Evolutionary conservation across 1,140 invertebrate species (phyloP).

Genomic region (Drosophila tristis): DNA sequence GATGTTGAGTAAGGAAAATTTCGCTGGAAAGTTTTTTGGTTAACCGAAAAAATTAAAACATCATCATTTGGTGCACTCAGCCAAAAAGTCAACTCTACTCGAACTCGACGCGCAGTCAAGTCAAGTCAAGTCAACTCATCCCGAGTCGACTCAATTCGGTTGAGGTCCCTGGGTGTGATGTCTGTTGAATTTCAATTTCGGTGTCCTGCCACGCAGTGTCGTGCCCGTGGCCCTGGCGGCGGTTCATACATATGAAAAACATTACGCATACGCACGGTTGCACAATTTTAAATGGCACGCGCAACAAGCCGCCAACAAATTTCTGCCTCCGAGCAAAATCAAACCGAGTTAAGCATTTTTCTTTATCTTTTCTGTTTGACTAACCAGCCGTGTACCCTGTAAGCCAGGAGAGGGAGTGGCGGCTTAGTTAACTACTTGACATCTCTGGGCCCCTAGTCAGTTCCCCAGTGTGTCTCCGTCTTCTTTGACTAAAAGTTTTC

Average conservation of each 20-base stretch:
- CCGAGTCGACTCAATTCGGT: constrained; percentile 18
- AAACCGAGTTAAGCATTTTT: constrained; percentile 50
- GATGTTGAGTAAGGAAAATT: constrained; percentile 54
- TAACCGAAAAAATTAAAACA: constrained; percentile 83
- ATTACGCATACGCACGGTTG: constrained; percentile 81
- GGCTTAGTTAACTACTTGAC: constrained; percentile 76
- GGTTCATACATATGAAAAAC: constrained; percentile 74
- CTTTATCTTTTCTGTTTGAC: constrained; percentile 50
- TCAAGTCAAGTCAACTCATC: constrained; percentile 38
- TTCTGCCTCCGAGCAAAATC: constrained; percentile 45
- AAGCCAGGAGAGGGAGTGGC: constrained; percentile 18
- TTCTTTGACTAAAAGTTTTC: constrained; percentile 71
- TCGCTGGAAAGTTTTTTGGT: constrained; percentile 63
- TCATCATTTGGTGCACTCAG: constrained; percentile 79
- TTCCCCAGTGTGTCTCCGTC: not conserved
- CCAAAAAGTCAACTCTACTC: constrained; percentile 66
- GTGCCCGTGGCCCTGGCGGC: constrained; percentile 23
- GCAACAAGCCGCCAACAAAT: constrained; percentile 51
- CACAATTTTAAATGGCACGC: constrained; percentile 82
- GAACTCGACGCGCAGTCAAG: constrained; percentile 12
- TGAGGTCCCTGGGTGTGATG: constrained; percentile 52
- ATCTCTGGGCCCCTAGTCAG: constrained; percentile 28
- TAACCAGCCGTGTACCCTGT: constrained; percentile 66
- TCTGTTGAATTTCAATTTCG: constrained; percentile 77
- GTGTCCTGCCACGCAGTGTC: constrained; percentile 65